Percentiles rank a stretch among this genome's conserved stretches.
Conservation (phyloP, 2,797 vertebrate species). For the Dicrostonyx torquatus region DNA sequence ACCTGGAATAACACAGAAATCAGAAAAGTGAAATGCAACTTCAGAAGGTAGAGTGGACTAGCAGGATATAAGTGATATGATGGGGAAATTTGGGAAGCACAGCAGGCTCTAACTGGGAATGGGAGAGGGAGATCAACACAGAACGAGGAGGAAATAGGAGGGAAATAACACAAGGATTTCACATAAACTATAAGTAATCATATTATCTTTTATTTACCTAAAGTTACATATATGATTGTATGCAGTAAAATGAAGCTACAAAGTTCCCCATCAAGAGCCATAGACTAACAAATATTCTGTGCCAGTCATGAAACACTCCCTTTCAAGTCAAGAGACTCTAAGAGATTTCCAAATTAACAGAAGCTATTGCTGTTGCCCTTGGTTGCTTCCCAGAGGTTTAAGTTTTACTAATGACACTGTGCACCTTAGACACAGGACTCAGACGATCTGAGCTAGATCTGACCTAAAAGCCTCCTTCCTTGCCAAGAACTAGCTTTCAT, state of each 20-base stretch:
- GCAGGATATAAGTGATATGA: no score
- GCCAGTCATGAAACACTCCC: neutral
- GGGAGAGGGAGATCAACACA: neutral
- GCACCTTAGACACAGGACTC: neutral
- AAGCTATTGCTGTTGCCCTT: neutral
- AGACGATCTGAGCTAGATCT: neutral
- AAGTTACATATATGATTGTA: neutral
- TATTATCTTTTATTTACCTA: neutral
- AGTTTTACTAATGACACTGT: neutral
- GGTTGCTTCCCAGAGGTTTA: neutral
- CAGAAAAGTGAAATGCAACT: neutral
- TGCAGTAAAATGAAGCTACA: neutral
- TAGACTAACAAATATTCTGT: neutral
- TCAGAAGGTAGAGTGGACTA: no score
- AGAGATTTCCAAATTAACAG: neutral
- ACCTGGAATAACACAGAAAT: neutral
- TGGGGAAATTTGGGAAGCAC: neutral
- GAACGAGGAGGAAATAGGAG: neutral
- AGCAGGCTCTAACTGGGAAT: neutral
- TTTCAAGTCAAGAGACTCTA: neutral
- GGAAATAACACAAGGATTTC: neutral
- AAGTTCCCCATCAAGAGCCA: neutral
- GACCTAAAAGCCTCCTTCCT: neutral
- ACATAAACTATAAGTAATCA: neutral
- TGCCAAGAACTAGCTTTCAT: neutral